These are phyloP conservation scores for Neostethus bicornis DNA, from an alignment of 2,797 vertebrate species.

Conservation along the genomic window DNA sequence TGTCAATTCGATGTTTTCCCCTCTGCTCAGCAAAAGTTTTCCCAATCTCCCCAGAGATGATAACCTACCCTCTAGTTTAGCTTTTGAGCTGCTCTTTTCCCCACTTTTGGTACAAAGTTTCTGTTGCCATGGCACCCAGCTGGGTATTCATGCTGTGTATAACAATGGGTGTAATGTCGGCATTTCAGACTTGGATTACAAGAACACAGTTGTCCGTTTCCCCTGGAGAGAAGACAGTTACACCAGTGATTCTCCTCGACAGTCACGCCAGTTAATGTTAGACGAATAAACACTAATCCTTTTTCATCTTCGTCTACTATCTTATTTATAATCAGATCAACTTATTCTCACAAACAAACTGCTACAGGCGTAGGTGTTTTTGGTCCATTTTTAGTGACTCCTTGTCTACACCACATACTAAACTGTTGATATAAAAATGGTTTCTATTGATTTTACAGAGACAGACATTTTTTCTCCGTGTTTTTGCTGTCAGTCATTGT, in stretches of 20 bases:
- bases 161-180: conserved; percentile 79
- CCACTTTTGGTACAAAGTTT: conserved; percentile 42
- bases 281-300: conserved; percentile 59
- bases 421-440: too few relatives aligned
- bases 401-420: too few relatives aligned
- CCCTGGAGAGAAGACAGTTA: conserved; percentile 63
- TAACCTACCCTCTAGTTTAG: conserved; percentile 26
- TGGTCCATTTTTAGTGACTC: neutral
- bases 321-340: conserved; percentile 10
- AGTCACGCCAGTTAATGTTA: conserved; percentile 69
- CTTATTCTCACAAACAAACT: conserved; percentile 42
- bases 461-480: conserved; percentile 7
- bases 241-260: conserved; percentile 43
- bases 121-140: conserved; percentile 74
- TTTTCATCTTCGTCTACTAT: neutral
- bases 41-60: neutral
- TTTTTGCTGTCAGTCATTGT: conserved; percentile 25
- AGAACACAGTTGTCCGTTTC: conserved; percentile 64
- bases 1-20: neutral
- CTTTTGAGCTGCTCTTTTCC: conserved; percentile 15
- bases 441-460: conserved; percentile 18
- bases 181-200: conserved; percentile 75
- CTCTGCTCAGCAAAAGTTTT: neutral
- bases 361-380: conserved; percentile 19
- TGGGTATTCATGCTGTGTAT: conserved; percentile 72